A percentile compares a stretch with the other conserved stretches of the same genome.
Conservation (phyloP, 2,888 invertebrate genomes). For the Coecobrya sp. region DNA sequence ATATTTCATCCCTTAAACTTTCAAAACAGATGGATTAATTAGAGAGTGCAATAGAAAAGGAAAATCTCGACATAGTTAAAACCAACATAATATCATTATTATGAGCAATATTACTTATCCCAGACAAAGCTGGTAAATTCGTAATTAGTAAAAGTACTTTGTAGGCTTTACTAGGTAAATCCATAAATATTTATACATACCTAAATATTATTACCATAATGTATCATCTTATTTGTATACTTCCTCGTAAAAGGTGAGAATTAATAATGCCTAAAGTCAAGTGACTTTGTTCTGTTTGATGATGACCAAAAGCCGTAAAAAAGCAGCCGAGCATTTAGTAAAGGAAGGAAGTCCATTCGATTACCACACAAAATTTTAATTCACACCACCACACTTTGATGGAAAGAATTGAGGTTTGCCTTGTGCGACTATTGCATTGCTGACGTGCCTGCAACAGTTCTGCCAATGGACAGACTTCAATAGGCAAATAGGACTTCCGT, state of each 20-base stretch:
- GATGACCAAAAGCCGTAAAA: neutral
- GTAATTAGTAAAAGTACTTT: neutral
- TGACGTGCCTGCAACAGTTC: neutral
- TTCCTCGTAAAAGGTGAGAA: neutral
- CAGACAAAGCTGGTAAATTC: no score
- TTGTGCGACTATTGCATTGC: neutral
- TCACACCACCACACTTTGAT: neutral
- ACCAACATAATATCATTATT: no score
- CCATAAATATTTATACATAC: neutral
- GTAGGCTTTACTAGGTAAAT: neutral
- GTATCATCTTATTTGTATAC: neutral
- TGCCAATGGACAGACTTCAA: neutral
- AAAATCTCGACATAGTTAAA: no score
- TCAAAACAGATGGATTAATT: no score
- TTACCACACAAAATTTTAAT: neutral
- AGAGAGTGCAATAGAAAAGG: no score
- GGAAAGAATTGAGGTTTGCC: neutral
- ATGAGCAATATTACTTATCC: no score
- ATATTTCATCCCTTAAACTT: no score
- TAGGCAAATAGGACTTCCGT: slow-evolving; percentile 47
- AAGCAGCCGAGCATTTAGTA: neutral
- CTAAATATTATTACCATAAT: no score
- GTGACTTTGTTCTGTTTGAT: neutral
- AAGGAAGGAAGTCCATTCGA: neutral
- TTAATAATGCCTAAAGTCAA: slow-evolving; percentile 1